Base-by-base conservation (phyloP, 2,113 vertebrate genomes). In the Saimiri boliviensis region DNA sequence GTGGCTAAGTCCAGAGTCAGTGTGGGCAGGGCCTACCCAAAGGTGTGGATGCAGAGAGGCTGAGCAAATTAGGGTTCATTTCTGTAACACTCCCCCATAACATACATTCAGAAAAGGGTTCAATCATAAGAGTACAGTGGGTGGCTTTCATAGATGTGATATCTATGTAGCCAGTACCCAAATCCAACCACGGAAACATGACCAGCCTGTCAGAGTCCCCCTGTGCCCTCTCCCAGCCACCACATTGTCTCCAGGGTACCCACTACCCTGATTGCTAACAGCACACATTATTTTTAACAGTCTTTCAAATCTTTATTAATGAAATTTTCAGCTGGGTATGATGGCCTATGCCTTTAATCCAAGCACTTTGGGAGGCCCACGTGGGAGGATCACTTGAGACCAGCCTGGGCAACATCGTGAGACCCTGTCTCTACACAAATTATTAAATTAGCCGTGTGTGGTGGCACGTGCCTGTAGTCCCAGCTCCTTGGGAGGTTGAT, bases 201-300 rank as follows among this genome's bases (percentile, higher is more conserved):
- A 37, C 49, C 49, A 9, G 27, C 8, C 32, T 25, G 11, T 58
- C 25, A 85, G 81, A 68, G 37, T 49, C 68, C 42, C 14, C 8
- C 30, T 8, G 0, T 4, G 0, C 30, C 4, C 5, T 3, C 16
- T 25, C 86, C 5, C 12, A 3, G 0, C 40, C 49, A 25, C 4
- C 1, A 0, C 12, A 21, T 4, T 17, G 0, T 30, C n/a, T 79
- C 74, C 2, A 2, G 45, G 37, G 63, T 5, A 25, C 27, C 47
- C 16, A 68, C 58, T n/a, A 2, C 58, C 35, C 30, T 76, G 80
- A 80, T 45, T 17, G 25, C 45, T 80, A 68, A 25, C 20, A 79
- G 77, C 25, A n/a, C 40, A 47, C 19, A 35, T 80, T 52, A 47
- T 20, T 94, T 70, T 77, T 49, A 42, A 35, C 49, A 45, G 49